Percentiles rank a stretch among this genome's conserved stretches.
phyloP scores from a whole-genome alignment of 2,113 vertebrate species.

The Solenodon paradoxus region DNA sequence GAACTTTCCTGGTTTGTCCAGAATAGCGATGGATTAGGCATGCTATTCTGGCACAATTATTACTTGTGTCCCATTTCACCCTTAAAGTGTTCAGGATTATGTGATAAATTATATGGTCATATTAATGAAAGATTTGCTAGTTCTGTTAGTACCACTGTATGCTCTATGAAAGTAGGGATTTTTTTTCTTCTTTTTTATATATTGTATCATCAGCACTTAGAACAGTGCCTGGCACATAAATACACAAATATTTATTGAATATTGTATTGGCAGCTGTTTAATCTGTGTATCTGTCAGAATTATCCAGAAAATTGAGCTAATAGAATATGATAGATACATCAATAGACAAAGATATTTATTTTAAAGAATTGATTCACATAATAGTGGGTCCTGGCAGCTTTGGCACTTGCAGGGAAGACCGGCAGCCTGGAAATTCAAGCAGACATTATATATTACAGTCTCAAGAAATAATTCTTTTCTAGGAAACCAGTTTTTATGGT shows the following conservation, averaged over 20 bases:
- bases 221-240: neutral
- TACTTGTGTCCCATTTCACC: neutral
- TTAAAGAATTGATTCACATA: neutral
- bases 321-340: too few relatives aligned
- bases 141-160: neutral
- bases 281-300: neutral
- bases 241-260: neutral
- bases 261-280: neutral
- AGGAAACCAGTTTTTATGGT: neutral
- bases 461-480: neutral
- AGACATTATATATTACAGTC: neutral
- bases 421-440: neutral
- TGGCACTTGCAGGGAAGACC: neutral
- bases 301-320: neutral
- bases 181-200: neutral
- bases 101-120: neutral
- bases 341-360: neutral
- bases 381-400: neutral
- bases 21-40: neutral
- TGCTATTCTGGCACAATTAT: neutral
- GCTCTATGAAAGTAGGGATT: neutral
- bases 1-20: neutral
- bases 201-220: neutral
- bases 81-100: neutral
- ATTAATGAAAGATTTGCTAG: neutral